These are phyloP conservation scores for Oophaga pumilio DNA, from an alignment of 2,113 vertebrate genomes.

Conservation along the genomic window DNA sequence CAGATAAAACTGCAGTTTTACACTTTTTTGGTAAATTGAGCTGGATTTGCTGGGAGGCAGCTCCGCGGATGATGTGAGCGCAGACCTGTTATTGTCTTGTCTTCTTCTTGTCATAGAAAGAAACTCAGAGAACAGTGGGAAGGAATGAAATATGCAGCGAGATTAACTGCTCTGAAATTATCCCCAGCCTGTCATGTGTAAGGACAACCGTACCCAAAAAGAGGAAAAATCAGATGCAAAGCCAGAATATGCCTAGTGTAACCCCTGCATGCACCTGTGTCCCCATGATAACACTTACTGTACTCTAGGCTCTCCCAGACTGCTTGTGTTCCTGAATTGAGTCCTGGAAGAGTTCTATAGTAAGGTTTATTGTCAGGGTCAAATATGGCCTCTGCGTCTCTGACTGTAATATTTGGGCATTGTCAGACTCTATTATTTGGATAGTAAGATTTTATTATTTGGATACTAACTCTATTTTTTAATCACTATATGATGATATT, in stretches of 20 bases:
- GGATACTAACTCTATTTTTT: too few relatives aligned
- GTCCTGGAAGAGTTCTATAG: too few relatives aligned
- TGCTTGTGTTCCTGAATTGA: too few relatives aligned
- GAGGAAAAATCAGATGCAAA: not conserved
- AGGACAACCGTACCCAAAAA: not conserved
- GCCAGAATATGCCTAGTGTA: not conserved
- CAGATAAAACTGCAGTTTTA: conserved; percentile 6
- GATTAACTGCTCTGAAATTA: not conserved
- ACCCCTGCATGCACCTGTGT: not conserved
- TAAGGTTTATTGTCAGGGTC: too few relatives aligned
- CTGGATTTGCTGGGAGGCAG: not conserved
- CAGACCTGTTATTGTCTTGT: conserved; percentile 29
- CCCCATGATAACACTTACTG: not conserved
- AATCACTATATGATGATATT: too few relatives aligned
- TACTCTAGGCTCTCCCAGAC: not conserved
- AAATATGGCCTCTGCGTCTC: too few relatives aligned
- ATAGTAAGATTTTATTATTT: too few relatives aligned
- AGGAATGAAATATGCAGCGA: not conserved
- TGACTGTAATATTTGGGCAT: not conserved
- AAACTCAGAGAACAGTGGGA: not conserved
- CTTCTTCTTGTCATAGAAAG: conserved; percentile 6
- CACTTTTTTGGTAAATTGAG: conserved; percentile 20
- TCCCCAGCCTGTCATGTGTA: not conserved
- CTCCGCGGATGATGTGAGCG: not conserved
- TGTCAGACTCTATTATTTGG: too few relatives aligned